Evolutionary conservation across 2,113 vertebrate genomes (phyloP), one percentile per base, ranked within the genome.

Genomic region (Dasyprocta punctata): DNA sequence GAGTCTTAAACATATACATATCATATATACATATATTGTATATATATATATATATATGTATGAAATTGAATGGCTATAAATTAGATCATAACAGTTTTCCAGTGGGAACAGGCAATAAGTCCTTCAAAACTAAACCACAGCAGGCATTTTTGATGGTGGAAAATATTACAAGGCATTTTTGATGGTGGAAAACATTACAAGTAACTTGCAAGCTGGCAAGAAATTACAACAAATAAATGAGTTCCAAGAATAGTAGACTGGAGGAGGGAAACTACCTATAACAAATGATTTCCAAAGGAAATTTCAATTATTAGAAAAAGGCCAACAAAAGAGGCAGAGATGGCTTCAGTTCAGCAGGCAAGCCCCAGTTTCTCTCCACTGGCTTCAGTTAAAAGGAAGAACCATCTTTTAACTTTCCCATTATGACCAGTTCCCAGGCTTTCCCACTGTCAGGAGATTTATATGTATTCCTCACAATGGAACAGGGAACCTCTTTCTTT

Each of bases 211-310:
- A 95, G 49, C 26, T 98, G 97, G 95, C 86, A 95, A 98, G 89
- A 73, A 86, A n/a, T 93, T 96, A 78, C 14, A 86, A 73, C 89
- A 82, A 98, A 86, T 88, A 96, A 96, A 78, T 63, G 36, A 61
- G 22, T 73, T 97, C 96, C 97, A 96, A 98, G 92, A 98, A 96
- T 96, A 98, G 95, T 81, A 52, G 75, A n/a, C 44, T 44, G 85
- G 75, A 60, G 78, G 69, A 56, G 91, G 86, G 75, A 96, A 97
- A 91, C 80, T 89, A 92, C 94, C 97, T 98, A 94, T 47, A 87
- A 90, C 92, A 95, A 97, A 94, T 89, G 81, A 97, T 97, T 98
- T 98, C 81, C 97, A 97, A 95, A 94, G 90, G 89, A 98, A 98
- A 98, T 94, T 97, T 92, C 87, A 97, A 0, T 97, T 97, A 90